These are phyloP conservation scores for Sitobion miscanthi DNA, from an alignment of 1,140 invertebrate species.

Conservation along the genomic window DNA sequence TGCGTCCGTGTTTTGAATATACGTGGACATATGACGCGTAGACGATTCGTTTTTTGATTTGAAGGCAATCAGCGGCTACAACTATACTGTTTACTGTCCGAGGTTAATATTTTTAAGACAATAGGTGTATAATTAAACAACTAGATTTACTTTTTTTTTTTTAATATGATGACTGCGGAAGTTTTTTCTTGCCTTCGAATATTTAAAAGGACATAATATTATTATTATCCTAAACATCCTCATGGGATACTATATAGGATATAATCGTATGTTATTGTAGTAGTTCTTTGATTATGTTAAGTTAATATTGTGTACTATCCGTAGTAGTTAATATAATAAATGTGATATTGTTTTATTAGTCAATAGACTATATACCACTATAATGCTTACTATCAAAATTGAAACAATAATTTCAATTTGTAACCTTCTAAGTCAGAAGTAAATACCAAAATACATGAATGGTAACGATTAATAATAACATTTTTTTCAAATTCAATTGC, in stretches of 20 bases:
- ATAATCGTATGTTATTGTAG: neutral
- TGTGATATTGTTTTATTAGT: neutral
- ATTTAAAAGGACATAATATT: neutral
- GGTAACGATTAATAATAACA: neutral
- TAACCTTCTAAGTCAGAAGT: neutral
- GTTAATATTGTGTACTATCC: neutral
- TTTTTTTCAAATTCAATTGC: no score
- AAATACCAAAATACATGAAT: neutral
- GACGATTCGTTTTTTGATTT: constrained; percentile 13
- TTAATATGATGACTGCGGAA: neutral
- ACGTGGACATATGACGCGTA: neutral
- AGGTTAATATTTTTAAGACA: constrained; percentile 40
- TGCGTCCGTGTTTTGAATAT: constrained; percentile 28
- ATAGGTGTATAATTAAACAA: constrained; percentile 4
- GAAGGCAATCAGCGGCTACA: constrained; percentile 31
- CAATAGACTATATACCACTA: neutral
- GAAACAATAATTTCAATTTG: neutral
- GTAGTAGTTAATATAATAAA: neutral
- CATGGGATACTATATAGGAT: neutral
- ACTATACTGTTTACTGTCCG: neutral
- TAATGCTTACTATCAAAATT: neutral
- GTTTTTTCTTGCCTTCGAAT: neutral
- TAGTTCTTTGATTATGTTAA: neutral
- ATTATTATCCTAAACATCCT: neutral
- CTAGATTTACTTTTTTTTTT: neutral